phyloP scores from a whole-genome alignment of 1,140 invertebrate genomes.

The Archegozetes longisetosus region DNA sequence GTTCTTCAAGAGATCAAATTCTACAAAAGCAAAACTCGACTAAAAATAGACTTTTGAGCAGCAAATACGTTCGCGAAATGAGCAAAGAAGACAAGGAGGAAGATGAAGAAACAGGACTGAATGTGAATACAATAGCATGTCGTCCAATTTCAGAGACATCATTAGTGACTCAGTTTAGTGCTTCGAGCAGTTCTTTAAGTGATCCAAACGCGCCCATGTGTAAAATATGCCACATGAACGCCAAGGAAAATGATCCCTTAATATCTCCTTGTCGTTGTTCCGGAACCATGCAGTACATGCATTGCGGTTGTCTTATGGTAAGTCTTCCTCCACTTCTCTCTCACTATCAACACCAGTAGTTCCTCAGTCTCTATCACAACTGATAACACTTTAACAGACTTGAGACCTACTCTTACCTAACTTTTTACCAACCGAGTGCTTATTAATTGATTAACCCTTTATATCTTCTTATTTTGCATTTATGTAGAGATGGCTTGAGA shows the following conservation, averaged over 20 bases:
- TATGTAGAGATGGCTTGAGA: slow-evolving; percentile 37
- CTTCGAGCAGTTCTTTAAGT: slow-evolving; percentile 15
- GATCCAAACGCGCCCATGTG: slow-evolving; percentile 31
- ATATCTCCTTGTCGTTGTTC: slow-evolving; percentile 39
- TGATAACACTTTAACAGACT: background rate
- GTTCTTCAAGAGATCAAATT: background rate
- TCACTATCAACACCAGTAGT: background rate
- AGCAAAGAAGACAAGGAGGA: background rate
- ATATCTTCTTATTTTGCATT: background rate
- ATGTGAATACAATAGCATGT: background rate
- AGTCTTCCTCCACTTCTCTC: slow-evolving; percentile 14
- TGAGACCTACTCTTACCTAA: background rate
- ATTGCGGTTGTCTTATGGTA: slow-evolving; percentile 37
- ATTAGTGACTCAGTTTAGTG: background rate
- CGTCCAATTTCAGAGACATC: background rate
- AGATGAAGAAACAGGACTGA: background rate
- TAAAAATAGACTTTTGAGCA: background rate
- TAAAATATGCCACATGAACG: slow-evolving; percentile 36
- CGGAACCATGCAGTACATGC: slow-evolving; percentile 37
- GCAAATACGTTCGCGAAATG: background rate
- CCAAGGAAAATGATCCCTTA: slow-evolving; percentile 32
- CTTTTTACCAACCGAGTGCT: background rate
- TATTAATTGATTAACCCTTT: background rate
- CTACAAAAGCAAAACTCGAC: background rate
- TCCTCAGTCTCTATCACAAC: background rate